These are phyloP conservation scores for Netelia fuscicornis DNA, from an alignment of 2,888 invertebrate genomes.

Conservation along the genomic window DNA sequence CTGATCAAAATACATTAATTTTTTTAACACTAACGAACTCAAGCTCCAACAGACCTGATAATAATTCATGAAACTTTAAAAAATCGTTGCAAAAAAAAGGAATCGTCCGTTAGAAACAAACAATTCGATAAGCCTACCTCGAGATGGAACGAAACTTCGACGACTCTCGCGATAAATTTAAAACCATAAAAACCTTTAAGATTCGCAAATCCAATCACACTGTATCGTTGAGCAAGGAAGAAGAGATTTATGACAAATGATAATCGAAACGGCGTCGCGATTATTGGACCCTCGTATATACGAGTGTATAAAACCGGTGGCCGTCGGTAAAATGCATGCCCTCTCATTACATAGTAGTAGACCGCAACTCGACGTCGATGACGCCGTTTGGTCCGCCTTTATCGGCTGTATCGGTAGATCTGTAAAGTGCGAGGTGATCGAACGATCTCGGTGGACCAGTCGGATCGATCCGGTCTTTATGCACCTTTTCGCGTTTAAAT, in stretches of 20 bases:
- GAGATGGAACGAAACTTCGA: background rate
- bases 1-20: too few species aligned
- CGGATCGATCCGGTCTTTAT: slow-evolving; percentile 7
- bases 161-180: background rate
- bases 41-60: too few species aligned
- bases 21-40: too few species aligned
- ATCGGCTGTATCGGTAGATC: slow-evolving; percentile 49
- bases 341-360: slow-evolving; percentile 74
- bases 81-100: too few species aligned
- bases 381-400: slow-evolving; percentile 62
- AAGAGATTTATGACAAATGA: slow-evolving; percentile 25
- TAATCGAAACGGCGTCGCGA: slow-evolving; percentile 22
- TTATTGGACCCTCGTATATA: slow-evolving; percentile 19
- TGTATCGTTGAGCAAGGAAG: background rate
- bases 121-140: too few species aligned
- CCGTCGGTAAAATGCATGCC: slow-evolving; percentile 65
- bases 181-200: background rate
- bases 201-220: background rate
- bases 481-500: slow-evolving; percentile 51
- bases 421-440: slow-evolving; percentile 23
- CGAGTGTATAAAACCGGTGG: background rate
- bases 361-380: slow-evolving; percentile 72
- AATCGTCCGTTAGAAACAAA: too few species aligned
- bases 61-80: too few species aligned
- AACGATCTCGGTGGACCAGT: background rate